Percentiles rank a stretch among this genome's conserved stretches.
Evolutionary conservation across 2,113 vertebrate species (phyloP).

Genomic region (Pipa parva): DNA sequence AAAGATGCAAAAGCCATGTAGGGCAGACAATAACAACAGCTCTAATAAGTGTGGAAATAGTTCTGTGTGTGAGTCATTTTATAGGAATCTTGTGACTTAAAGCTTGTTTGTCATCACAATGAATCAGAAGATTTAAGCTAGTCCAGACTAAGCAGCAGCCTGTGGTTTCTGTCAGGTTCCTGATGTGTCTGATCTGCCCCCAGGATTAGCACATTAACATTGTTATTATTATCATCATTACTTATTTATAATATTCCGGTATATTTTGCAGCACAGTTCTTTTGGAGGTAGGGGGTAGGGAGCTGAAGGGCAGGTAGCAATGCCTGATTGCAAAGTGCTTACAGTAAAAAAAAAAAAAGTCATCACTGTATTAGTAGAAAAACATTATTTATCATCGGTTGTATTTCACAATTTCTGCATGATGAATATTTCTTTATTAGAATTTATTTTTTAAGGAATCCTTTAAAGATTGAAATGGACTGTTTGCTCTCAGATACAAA

Average conservation of each 20-base stretch:
- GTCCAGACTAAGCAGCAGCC: constrained; percentile 5
- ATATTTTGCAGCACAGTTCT: neutral
- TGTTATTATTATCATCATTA: constrained; percentile 4
- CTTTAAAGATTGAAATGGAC: too few relatives aligned
- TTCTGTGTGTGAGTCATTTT: constrained; percentile 7
- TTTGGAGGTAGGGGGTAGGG: neutral
- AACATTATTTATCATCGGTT: too few relatives aligned
- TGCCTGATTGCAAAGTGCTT: neutral
- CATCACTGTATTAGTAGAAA: too few relatives aligned
- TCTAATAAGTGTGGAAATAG: neutral
- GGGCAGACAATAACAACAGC: constrained; percentile 1
- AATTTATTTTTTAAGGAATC: too few relatives aligned
- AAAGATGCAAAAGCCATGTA: constrained; percentile 3
- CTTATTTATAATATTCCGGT: neutral
- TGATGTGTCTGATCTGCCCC: neutral
- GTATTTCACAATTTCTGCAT: too few relatives aligned
- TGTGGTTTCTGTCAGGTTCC: constrained; percentile 3
- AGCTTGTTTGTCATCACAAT: constrained; percentile 17
- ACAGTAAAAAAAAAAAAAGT: too few relatives aligned
- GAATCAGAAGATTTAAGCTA: constrained; percentile 13
- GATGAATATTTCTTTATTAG: too few relatives aligned
- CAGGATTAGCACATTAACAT: neutral
- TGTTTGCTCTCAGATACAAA: too few relatives aligned
- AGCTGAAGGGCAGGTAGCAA: neutral
- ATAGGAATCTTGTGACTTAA: constrained; percentile 15